Conservation (phyloP, 1,140 invertebrate genomes). For the Brachionus rotundiformis region DNA sequence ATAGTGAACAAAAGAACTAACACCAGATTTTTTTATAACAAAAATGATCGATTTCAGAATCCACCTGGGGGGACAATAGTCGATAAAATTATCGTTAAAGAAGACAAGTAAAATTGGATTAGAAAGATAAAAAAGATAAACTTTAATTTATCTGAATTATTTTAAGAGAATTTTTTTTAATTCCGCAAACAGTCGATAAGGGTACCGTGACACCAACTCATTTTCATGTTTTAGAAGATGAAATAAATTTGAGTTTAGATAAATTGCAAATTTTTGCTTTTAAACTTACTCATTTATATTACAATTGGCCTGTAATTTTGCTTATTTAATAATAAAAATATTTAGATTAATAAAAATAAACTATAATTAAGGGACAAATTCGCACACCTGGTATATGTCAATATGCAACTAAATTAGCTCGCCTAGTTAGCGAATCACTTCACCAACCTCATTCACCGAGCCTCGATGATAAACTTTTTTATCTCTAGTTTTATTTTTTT, state of each 20-base stretch:
- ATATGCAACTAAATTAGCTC: conserved; percentile 46
- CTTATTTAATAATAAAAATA: neutral
- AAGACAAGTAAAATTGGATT: conserved; percentile 70
- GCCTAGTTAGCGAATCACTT: conserved; percentile 7
- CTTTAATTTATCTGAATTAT: neutral
- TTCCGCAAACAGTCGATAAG: conserved; percentile 74
- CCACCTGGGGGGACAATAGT: conserved; percentile 80
- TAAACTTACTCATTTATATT: conserved; percentile 81
- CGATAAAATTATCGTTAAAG: conserved; percentile 77
- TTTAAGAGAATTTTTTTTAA: conserved; percentile 77
- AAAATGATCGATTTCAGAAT: conserved; percentile 69
- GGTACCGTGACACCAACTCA: conserved; percentile 79
- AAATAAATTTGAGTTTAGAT: conserved; percentile 67
- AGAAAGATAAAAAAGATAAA: neutral
- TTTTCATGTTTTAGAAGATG: conserved; percentile 73
- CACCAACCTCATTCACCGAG: conserved; percentile 63
- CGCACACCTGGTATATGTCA: conserved; percentile 81
- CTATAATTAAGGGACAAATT: conserved; percentile 77
- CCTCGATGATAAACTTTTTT: conserved; percentile 64
- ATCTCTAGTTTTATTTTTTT: conserved; percentile 58
- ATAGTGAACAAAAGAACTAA: conserved; percentile 51
- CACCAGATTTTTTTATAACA: conserved; percentile 20
- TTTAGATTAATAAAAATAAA: neutral
- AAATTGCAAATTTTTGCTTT: conserved; percentile 77
- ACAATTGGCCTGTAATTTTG: conserved; percentile 66